These are phyloP conservation scores for Enchytraeus crypticus DNA, from an alignment of 2,888 invertebrate species.

Conservation along the genomic window DNA sequence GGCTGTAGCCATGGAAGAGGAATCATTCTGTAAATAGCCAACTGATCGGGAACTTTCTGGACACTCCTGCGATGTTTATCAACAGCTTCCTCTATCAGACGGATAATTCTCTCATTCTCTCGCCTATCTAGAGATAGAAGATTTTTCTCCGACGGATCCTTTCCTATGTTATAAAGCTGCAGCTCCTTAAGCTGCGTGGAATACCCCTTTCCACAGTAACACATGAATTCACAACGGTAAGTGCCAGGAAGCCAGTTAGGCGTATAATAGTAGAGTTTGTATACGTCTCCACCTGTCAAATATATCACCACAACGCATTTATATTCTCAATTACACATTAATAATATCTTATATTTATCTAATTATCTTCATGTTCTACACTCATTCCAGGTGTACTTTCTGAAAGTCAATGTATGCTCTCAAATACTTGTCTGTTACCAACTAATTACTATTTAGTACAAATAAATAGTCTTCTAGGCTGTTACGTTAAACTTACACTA, in stretches of 20 bases:
- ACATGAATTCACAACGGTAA: slow-evolving; percentile 33
- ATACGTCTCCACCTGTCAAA: slow-evolving; percentile 31
- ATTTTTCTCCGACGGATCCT: slow-evolving; percentile 49
- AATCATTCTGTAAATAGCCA: slow-evolving; percentile 32
- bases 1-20: slow-evolving; percentile 46
- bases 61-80: slow-evolving; percentile 31
- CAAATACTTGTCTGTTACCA: too few species aligned
- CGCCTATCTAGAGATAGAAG: slow-evolving; percentile 35
- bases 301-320: too few species aligned
- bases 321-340: too few species aligned
- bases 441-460: too few species aligned
- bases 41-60: slow-evolving; percentile 32
- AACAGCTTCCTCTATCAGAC: slow-evolving; percentile 29
- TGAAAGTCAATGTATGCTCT: too few species aligned
- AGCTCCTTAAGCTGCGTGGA: slow-evolving; percentile 46
- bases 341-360: too few species aligned
- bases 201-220: slow-evolving; percentile 35
- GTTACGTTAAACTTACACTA: too few species aligned
- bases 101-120: slow-evolving; percentile 22
- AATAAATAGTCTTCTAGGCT: too few species aligned
- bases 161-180: slow-evolving; percentile 47
- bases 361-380: too few species aligned
- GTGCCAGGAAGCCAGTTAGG: slow-evolving; percentile 39
- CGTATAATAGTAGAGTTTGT: slow-evolving; percentile 43
- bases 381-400: too few species aligned